phyloP scores from a whole-genome alignment of 1,140 invertebrate species.

The fruit fly (Drosophila melanogaster) region Release_6_plus_ISO1_MT NC_004354.4:21366501-21367000 shows the following conservation, averaged over 20 bases:
- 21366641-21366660: not conserved
- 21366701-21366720: slow-evolving; percentile 40
- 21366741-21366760: slow-evolving; percentile 37
- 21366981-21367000: slow-evolving; percentile 11
- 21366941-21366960: slow-evolving; percentile 72
- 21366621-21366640: not conserved
- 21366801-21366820: slow-evolving; percentile 27
- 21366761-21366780: slow-evolving; percentile 34
- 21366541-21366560: too few relatives aligned
- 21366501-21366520: too few relatives aligned
- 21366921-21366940: slow-evolving; percentile 60
- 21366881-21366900: slow-evolving; percentile 60
- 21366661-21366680: slow-evolving; percentile 6
- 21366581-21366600: too few relatives aligned
- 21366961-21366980: slow-evolving; percentile 66
- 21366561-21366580: too few relatives aligned
- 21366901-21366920: slow-evolving; percentile 76
- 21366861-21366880: slow-evolving; percentile 80
- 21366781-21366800: slow-evolving; percentile 4
- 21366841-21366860: slow-evolving; percentile 51
- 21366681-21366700: slow-evolving; percentile 56
- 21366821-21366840: slow-evolving; percentile 38
- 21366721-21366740: slow-evolving; percentile 21
- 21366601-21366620: too few relatives aligned
- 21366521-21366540: too few relatives aligned